Evolutionary conservation across 2,113 vertebrate genomes (phyloP), one percentile per base, ranked within the genome.

Genomic region (Capreolus pygargus): DNA sequence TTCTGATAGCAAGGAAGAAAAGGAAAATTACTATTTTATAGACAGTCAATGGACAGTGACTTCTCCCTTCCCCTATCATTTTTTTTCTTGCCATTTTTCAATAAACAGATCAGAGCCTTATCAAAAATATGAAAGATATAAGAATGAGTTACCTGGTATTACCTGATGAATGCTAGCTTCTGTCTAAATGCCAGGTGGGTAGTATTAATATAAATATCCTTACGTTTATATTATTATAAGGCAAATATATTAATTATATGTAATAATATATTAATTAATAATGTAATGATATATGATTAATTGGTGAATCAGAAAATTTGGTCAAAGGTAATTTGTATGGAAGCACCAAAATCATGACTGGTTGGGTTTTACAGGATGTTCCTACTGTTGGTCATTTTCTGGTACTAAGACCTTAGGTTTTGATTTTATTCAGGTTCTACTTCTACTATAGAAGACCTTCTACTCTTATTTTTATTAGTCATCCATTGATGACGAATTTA

Each of bases 71-170:
- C 45, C 1, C 25, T 7, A n/a, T 21, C 7, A 30, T 85, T 85
- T 93, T 96, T 64, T 81, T 86, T 91, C 57, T 93, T 78, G 54
- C 50, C 55, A 52, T 74, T 84, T 94, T 91, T 86, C 64, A 58
- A 67, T 39, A 50, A 57, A 81, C 11, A 78, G 61, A 83, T 50
- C 8, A 83, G 83, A 61, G 16, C 58, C 33, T 94, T 94, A 83
- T 17, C 81, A 81, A 61, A 93, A 93, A 93, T 90, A 54, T 54
- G 8, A 57, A 94, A 64, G 15, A 43, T 64, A 6, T 47, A 79
- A 85, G 52, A 81, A 87, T 58, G 45, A 55, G 8, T 91, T 74
- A 58, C 33, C 23, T 97, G 45, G 25, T 52, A 30, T 61, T 95
- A 93, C 36, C 39, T 5, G 27, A 6, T 13, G 1, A 91, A 88